phyloP scores from a whole-genome alignment of 2,888 invertebrate species.

The Coleophora deauratella region DNA sequence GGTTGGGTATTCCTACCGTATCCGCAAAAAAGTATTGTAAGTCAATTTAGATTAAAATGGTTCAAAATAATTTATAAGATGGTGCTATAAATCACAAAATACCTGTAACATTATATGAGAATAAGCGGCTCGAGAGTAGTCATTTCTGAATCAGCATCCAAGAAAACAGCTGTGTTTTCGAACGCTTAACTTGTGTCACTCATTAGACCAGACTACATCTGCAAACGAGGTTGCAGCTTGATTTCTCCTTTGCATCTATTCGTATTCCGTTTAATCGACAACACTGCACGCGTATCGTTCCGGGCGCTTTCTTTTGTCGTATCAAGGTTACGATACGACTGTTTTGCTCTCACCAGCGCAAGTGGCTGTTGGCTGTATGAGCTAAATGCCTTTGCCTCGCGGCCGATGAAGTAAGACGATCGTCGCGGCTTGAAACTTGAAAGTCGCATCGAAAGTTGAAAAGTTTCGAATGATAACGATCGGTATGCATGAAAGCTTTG shows the following conservation, averaged over 20 bases:
- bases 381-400: constrained; percentile 15
- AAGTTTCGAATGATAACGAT: constrained; percentile 6
- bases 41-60: too few relatives aligned
- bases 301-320: constrained; percentile 58
- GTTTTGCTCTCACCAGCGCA: constrained; percentile 46
- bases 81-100: too few relatives aligned
- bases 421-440: constrained; percentile 40
- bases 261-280: constrained; percentile 47
- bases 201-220: constrained; percentile 4
- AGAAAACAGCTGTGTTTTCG: too few relatives aligned
- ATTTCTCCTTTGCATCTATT: constrained; percentile 42
- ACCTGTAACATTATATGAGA: too few relatives aligned
- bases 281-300: constrained; percentile 36
- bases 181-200: too few relatives aligned
- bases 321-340: constrained; percentile 63
- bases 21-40: too few relatives aligned
- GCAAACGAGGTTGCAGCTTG: constrained; percentile 20
- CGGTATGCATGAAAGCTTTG: too few relatives aligned
- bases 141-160: too few relatives aligned
- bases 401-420: constrained; percentile 30
- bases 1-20: too few relatives aligned
- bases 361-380: constrained; percentile 6
- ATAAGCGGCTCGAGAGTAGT: too few relatives aligned
- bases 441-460: too few relatives aligned
- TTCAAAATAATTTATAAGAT: too few relatives aligned